A percentile compares a stretch with the other conserved stretches of the same genome.
These are phyloP conservation scores for Coelopa pilipes DNA, from an alignment of 2,888 invertebrate species.

Conservation along the genomic window DNA sequence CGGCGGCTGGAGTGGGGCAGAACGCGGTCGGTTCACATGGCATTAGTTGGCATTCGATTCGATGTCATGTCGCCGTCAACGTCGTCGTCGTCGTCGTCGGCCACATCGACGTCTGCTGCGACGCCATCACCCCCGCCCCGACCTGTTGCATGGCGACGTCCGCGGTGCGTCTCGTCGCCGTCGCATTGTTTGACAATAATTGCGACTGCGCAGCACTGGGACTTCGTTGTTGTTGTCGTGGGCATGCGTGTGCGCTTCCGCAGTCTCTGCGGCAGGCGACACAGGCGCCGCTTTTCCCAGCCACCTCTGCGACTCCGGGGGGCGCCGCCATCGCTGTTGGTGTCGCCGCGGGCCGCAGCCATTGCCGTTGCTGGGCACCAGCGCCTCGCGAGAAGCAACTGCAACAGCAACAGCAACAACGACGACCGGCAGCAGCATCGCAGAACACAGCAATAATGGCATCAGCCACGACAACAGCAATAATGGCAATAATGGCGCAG, in stretches of 20 bases:
- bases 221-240: not conserved
- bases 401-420: too few relatives aligned
- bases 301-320: constrained; percentile 12
- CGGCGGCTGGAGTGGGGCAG: not conserved
- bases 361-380: too few relatives aligned
- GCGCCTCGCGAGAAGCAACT: too few relatives aligned
- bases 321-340: too few relatives aligned
- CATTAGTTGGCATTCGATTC: constrained; percentile 32
- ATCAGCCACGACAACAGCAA: too few relatives aligned
- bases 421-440: too few relatives aligned
- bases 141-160: constrained; percentile 26
- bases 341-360: too few relatives aligned
- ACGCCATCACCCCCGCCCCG: not conserved
- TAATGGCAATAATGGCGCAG: not conserved
- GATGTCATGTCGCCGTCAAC: constrained; percentile 25
- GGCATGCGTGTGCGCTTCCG: constrained; percentile 16
- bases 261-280: constrained; percentile 4
- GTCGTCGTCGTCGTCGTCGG: not conserved
- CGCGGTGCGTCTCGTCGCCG: constrained; percentile 5
- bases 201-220: not conserved
- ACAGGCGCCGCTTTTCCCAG: not conserved
- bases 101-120: not conserved
- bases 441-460: too few relatives aligned
- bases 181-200: too few relatives aligned
- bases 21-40: constrained; percentile 28